A percentile compares a stretch with the other conserved stretches of the same genome.
Evolutionary conservation across 2,888 invertebrate species (phyloP).

Genomic region (Lumbricus terrestris): DNA sequence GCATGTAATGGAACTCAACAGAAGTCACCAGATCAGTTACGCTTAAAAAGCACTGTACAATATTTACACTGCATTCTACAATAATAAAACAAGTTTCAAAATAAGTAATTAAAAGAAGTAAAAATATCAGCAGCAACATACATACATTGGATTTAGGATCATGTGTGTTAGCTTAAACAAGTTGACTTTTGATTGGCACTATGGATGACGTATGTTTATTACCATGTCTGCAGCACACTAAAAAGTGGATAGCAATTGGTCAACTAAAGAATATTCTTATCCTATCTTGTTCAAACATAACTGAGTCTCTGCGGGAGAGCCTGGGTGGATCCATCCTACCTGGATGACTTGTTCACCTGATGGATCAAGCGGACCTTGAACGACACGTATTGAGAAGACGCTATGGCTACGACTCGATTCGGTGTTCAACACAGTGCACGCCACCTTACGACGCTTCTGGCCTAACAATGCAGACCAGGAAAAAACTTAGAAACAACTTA

Average conservation of each 20-base stretch:
- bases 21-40: too few species aligned
- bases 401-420: conserved; percentile 96
- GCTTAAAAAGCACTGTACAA: background rate
- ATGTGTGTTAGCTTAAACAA: too few species aligned
- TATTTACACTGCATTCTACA: background rate
- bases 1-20: too few species aligned
- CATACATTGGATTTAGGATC: too few species aligned
- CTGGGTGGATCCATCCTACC: conserved; percentile 39
- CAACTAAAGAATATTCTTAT: too few species aligned
- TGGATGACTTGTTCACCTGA: conserved; percentile 70
- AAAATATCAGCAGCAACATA: too few species aligned
- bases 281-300: too few species aligned
- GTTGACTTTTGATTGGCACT: too few species aligned
- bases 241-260: too few species aligned
- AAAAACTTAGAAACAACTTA: background rate
- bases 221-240: too few species aligned
- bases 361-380: conserved; percentile 70
- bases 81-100: background rate
- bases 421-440: conserved; percentile 86
- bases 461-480: conserved; percentile 61
- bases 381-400: conserved; percentile 88
- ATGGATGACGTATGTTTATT: too few species aligned
- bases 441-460: conserved; percentile 84
- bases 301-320: background rate
- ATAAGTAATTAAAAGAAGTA: background rate